phyloP scores from a whole-genome alignment of 2,797 vertebrate species.

The Enteromius trimaculatus region DNA sequence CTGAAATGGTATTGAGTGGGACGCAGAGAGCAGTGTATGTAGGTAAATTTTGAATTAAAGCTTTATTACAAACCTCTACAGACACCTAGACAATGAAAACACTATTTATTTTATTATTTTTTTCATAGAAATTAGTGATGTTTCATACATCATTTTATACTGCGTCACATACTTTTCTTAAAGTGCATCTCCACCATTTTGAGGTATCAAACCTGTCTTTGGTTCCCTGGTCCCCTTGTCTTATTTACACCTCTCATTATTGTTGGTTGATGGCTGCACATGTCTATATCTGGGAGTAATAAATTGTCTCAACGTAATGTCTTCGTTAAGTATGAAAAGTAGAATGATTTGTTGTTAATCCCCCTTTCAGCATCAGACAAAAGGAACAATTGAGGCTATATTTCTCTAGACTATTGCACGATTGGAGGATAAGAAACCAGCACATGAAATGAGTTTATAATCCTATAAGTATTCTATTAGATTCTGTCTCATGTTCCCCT shows the following conservation, averaged over 20 bases:
- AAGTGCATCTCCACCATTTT: neutral
- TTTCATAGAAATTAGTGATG: neutral
- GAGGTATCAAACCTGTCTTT: neutral
- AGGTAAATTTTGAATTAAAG: neutral
- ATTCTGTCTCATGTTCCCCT: constrained; percentile 25
- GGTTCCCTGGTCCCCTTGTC: neutral
- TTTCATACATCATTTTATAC: neutral
- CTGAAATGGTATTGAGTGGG: neutral
- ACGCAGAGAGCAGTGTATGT: neutral
- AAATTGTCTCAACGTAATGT: constrained; percentile 18
- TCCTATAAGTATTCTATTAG: constrained; percentile 39
- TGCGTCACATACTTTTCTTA: neutral
- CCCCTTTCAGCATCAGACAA: constrained; percentile 2
- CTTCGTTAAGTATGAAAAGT: constrained; percentile 31
- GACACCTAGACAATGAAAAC: neutral
- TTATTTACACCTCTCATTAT: constrained; percentile 16
- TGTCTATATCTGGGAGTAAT: neutral
- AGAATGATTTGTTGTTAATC: constrained; percentile 29
- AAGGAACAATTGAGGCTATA: constrained; percentile 15
- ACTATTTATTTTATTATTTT: neutral
- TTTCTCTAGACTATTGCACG: constrained; percentile 29
- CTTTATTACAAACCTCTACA: neutral
- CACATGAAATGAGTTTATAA: constrained; percentile 41
- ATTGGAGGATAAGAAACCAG: constrained; percentile 2
- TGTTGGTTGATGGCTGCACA: neutral